Evolutionary conservation across 2,888 invertebrate genomes (phyloP).

Genomic region (Epinotia brunnichana): DNA sequence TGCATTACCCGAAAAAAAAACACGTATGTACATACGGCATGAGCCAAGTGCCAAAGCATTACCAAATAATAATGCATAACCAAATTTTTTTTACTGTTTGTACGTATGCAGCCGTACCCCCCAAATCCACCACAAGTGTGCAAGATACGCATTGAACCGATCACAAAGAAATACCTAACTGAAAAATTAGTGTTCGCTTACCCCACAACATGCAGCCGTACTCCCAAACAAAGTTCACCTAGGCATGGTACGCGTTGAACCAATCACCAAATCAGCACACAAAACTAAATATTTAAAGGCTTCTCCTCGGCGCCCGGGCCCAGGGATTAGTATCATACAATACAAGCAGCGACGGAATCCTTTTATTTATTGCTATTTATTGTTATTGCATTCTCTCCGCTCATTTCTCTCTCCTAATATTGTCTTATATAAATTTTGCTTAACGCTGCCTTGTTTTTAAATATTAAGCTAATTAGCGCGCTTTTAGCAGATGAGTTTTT

Average conservation of each 20-base stretch:
- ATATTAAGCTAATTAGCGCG: constrained; percentile 77
- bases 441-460: constrained; percentile 73
- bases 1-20: too few relatives aligned
- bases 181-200: not conserved
- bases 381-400: constrained; percentile 82
- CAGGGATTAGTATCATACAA: constrained; percentile 83
- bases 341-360: constrained; percentile 84
- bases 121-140: not conserved
- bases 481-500: constrained; percentile 63
- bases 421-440: constrained; percentile 81
- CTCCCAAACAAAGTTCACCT: not conserved
- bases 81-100: not conserved
- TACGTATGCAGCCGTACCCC: not conserved
- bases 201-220: not conserved
- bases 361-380: constrained; percentile 85
- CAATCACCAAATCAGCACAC: not conserved
- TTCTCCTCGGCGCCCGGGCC: constrained; percentile 61
- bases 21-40: too few relatives aligned
- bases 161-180: not conserved
- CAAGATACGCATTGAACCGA: not conserved
- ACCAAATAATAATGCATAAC: too few relatives aligned
- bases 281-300: constrained; percentile 43
- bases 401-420: constrained; percentile 82
- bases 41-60: too few relatives aligned
- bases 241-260: not conserved